These are phyloP conservation scores for Apotomis turbidana DNA, from an alignment of 2,888 invertebrate genomes.

Conservation along the genomic window DNA sequence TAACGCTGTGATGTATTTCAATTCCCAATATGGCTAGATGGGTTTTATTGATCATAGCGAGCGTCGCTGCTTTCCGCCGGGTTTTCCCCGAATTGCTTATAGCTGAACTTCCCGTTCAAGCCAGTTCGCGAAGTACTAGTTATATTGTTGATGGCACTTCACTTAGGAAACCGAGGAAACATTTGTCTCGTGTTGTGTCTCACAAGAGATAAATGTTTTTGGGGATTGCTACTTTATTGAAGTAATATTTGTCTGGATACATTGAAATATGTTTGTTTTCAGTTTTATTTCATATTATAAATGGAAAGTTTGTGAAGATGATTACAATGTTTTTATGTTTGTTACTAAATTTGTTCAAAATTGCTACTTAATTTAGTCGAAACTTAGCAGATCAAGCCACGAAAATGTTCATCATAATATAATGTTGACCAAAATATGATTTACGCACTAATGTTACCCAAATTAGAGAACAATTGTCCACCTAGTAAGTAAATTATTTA, in stretches of 20 bases:
- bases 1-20: conserved; percentile 11
- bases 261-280: background rate
- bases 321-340: background rate
- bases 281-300: background rate
- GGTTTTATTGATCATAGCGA: conserved; percentile 17
- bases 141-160: conserved; percentile 22
- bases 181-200: conserved; percentile 18
- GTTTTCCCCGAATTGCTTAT: conserved; percentile 13
- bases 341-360: background rate
- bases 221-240: background rate
- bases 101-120: conserved; percentile 19
- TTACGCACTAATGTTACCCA: too few species aligned
- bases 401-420: too few species aligned
- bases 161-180: conserved; percentile 9
- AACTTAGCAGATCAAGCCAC: too few species aligned
- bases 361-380: too few species aligned
- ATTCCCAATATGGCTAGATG: conserved; percentile 19
- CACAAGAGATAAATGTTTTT: conserved; percentile 20
- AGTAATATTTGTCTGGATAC: background rate
- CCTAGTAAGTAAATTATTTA: too few species aligned
- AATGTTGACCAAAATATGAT: too few species aligned
- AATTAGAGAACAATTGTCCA: too few species aligned
- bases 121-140: conserved; percentile 17
- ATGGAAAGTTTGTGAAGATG: too few species aligned
- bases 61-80: conserved; percentile 12